Evolutionary conservation across 2,797 vertebrate genomes (phyloP), one percentile per base, ranked within the genome.

Genomic region (Xenops minutus): DNA sequence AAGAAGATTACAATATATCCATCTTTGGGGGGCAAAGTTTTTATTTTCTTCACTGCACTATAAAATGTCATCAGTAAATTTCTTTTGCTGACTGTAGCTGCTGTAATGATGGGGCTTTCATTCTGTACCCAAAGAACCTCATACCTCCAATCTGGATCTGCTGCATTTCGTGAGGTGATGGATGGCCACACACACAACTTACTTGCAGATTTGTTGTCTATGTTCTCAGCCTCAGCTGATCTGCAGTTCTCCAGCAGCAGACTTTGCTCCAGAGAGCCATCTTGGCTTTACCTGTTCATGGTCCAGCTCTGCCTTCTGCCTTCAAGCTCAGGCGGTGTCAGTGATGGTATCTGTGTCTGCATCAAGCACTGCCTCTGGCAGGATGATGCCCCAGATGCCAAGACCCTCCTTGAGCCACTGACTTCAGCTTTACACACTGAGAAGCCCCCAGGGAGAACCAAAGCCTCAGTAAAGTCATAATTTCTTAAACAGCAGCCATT

Each of bases 271-370:
- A 2, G 29, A 67, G 55, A 26, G 49, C 34, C 29, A 26, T 26
- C 19, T 37, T 83, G 72, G 26, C 6, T 83, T 77, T 77, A 10
- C 8, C 16, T 37, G 49, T n/a, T 59, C 7, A 1, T 44, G 62
- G 22, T 20, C 34, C 54, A 72, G 54, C 32, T 88, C 46, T 77
- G 41, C 23, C 39, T 76, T 48, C 27, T 59, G 24, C 36, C 30
- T 63, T n/a, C 0, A 0, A 41, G 29, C 17, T 27, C 79, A 36
- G 24, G 7, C 0, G 1, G 24, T 39, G 36, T 32, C 17, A 1
- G 1, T 48, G 39, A n/a, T 27, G 2, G 2, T 13, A 58, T 3
- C 0, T 0, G 2, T 13, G 66, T 3, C 0, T 0, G 36, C 43
- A 49, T 11, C 0, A 1, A 56, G 89, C 2, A 2, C 1, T 23